These are phyloP conservation scores for Echiichthys vipera DNA, from an alignment of 2,797 vertebrate species.

Conservation along the genomic window DNA sequence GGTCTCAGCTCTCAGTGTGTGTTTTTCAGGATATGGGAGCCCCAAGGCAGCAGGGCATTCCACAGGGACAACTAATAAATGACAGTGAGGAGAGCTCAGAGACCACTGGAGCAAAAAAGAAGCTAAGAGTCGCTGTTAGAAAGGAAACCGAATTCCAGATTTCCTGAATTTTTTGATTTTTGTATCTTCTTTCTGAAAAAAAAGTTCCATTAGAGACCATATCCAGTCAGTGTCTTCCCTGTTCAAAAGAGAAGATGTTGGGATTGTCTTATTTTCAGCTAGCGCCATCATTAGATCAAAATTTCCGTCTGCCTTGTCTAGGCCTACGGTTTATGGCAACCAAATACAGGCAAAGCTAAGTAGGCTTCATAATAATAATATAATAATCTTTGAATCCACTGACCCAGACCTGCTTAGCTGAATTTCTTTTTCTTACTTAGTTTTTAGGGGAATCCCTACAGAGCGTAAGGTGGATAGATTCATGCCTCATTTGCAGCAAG, in stretches of 20 bases:
- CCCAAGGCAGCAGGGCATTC: constrained; percentile 39
- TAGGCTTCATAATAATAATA: too few species aligned
- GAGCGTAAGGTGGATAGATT: not conserved
- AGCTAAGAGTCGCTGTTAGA: constrained; percentile 7
- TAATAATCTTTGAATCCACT: not conserved
- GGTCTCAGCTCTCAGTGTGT: too few species aligned
- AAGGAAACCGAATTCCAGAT: constrained; percentile 13
- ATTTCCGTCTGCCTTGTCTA: not conserved
- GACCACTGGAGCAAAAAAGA: constrained; percentile 29
- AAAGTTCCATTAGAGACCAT: not conserved
- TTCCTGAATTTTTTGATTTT: not conserved
- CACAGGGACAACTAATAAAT: constrained; percentile 62
- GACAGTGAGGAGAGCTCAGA: constrained; percentile 43
- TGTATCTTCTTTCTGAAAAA: not conserved
- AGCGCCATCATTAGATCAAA: not conserved
- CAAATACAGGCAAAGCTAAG: not conserved
- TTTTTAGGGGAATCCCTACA: not conserved
- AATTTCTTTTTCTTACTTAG: not conserved
- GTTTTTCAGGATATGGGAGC: constrained; percentile 5
- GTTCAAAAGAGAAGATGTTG: not conserved
- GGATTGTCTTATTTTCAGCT: not conserved
- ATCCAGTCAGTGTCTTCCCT: not conserved
- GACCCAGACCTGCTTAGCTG: not conserved
- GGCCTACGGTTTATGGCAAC: not conserved
- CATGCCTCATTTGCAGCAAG: not conserved